phyloP scores from a whole-genome alignment of 2,888 invertebrate species.

The Odontocolon sp. region DNA sequence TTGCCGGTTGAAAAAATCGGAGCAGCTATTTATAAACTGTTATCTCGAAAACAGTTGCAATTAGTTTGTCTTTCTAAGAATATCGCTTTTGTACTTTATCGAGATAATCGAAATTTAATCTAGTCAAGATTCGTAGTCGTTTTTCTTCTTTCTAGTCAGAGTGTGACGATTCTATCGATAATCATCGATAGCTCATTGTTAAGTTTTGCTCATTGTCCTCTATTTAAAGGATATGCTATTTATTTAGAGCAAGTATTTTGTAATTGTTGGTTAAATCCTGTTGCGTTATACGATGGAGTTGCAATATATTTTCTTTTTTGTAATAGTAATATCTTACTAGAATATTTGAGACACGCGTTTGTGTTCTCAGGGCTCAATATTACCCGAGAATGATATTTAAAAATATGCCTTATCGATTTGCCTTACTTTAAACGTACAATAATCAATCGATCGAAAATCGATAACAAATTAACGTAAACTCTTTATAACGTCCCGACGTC shows the following conservation, averaged over 20 bases:
- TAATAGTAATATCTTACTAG: background rate
- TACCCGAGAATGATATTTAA: constrained; percentile 30
- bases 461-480: background rate
- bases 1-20: background rate
- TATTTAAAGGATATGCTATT: constrained; percentile 44
- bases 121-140: constrained; percentile 64
- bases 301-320: constrained; percentile 36
- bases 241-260: constrained; percentile 63
- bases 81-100: constrained; percentile 15
- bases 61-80: constrained; percentile 11
- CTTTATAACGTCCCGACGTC: no score
- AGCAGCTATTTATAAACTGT: background rate
- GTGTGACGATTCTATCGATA: constrained; percentile 35
- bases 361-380: constrained; percentile 53
- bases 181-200: constrained; percentile 60
- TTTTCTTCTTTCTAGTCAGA: constrained; percentile 61
- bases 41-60: background rate
- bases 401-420: constrained; percentile 57
- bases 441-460: constrained; percentile 23
- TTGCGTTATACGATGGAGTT: constrained; percentile 38
- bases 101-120: constrained; percentile 49
- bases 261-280: constrained; percentile 47
- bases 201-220: constrained; percentile 65
- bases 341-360: constrained; percentile 60
- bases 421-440: constrained; percentile 48